phyloP scores from a whole-genome alignment of 2,888 invertebrate genomes.

The Adelphocoris suturalis region DNA sequence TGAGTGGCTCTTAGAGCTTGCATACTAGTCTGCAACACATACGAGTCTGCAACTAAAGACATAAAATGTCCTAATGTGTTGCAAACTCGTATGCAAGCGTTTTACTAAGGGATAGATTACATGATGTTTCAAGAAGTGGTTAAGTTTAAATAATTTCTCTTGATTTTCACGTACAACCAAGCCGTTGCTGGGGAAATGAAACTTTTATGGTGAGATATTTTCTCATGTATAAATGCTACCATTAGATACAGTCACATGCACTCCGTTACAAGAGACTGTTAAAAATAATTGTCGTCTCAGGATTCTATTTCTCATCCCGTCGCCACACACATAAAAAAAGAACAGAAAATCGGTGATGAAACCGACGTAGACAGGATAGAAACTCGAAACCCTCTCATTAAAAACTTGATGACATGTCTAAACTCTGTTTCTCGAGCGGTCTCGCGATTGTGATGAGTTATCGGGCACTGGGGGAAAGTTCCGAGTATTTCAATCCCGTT shows the following conservation, averaged over 20 bases:
- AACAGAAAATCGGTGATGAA: no score
- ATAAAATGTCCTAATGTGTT: no score
- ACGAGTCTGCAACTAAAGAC: no score
- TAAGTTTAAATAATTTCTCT: no score
- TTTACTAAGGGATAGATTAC: no score
- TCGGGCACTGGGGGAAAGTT: neutral
- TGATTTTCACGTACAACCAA: no score
- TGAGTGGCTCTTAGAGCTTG: no score
- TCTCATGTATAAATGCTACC: neutral
- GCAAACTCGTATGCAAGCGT: no score
- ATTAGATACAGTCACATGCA: neutral
- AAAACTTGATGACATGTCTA: neutral
- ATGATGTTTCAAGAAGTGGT: no score
- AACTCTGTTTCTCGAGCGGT: neutral
- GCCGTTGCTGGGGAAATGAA: no score
- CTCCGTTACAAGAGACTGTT: neutral
- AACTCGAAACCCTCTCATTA: neutral
- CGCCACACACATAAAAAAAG: neutral
- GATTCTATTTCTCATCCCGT: neutral
- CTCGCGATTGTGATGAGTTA: constrained; percentile 19
- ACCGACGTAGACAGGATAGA: neutral
- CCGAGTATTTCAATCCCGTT: neutral
- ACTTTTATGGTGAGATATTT: neutral
- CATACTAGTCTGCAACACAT: no score
- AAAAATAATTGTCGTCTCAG: neutral